phyloP scores from a whole-genome alignment of 2,888 invertebrate genomes.

The Dynastes tityus region DNA sequence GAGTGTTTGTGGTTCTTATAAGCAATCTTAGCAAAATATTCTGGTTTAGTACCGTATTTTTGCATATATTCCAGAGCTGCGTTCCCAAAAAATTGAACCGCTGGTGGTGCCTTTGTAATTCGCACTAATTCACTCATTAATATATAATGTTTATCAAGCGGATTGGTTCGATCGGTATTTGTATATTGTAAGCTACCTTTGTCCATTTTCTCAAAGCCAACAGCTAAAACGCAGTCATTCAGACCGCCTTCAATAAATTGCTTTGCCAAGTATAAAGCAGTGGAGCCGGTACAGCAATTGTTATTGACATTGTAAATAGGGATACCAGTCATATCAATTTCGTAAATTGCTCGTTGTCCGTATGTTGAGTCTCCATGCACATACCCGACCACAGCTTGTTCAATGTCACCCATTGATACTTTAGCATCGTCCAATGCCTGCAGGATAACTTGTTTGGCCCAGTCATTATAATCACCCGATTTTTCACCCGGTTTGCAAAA shows the following conservation, averaged over 20 bases:
- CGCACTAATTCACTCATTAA: slow-evolving; percentile 89
- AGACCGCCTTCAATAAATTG: slow-evolving; percentile 91
- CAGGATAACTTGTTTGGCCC: slow-evolving; percentile 94
- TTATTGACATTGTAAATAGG: slow-evolving; percentile 99
- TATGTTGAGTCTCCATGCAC: slow-evolving; percentile 95
- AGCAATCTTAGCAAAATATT: slow-evolving; percentile 98
- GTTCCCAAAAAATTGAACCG: slow-evolving; percentile 97
- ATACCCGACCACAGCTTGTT: slow-evolving; percentile 94
- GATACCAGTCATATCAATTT: slow-evolving; percentile 95
- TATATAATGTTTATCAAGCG: slow-evolving; percentile 89
- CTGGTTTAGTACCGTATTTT: slow-evolving; percentile 92
- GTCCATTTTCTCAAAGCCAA: slow-evolving; percentile 99
- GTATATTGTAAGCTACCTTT: slow-evolving; percentile 82
- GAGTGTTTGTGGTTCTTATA: slow-evolving; percentile 98
- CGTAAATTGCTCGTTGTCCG: slow-evolving; percentile 96
- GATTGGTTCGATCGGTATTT: slow-evolving; percentile 85
- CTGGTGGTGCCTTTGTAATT: slow-evolving; percentile 86
- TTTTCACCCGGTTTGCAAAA: slow-evolving; percentile 94
- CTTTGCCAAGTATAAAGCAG: slow-evolving; percentile 91
- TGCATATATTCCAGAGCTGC: slow-evolving; percentile 97
- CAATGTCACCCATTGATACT: slow-evolving; percentile 82
- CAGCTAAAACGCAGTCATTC: slow-evolving; percentile 91
- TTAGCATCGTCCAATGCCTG: slow-evolving; percentile 91
- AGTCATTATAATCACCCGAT: slow-evolving; percentile 90
- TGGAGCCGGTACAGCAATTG: slow-evolving; percentile 97